Conservation (phyloP, 2,888 invertebrate genomes). For the Leptarthrus brevirostris region DNA sequence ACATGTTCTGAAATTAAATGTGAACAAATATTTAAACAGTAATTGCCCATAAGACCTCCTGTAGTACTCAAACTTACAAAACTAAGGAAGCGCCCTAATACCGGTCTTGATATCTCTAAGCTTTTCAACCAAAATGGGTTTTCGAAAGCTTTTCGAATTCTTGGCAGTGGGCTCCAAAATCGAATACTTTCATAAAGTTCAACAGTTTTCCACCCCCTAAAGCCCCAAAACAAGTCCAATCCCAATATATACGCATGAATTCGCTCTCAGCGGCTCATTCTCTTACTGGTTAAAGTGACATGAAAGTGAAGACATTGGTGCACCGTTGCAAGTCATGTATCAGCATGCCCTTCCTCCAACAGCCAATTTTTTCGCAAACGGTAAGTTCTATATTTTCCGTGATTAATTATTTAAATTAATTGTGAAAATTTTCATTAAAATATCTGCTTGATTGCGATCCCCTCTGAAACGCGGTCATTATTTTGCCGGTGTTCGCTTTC, state of each 20-base stretch:
- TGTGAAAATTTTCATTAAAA: too few species aligned
- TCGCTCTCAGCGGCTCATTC: constrained; percentile 63
- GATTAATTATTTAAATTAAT: not conserved
- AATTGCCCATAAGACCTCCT: too few species aligned
- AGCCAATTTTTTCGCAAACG: constrained; percentile 65
- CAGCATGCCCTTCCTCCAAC: constrained; percentile 68
- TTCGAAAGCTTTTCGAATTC: too few species aligned
- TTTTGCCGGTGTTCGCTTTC: constrained; percentile 10
- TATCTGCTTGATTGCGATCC: too few species aligned
- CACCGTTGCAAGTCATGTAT: constrained; percentile 68
- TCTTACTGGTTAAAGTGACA: constrained; percentile 68
- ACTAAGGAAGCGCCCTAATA: too few species aligned
- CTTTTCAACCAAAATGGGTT: too few species aligned
- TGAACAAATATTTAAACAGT: too few species aligned
- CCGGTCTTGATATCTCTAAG: too few species aligned
- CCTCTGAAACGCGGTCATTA: not conserved
- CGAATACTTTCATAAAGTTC: not conserved
- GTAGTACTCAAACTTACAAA: too few species aligned
- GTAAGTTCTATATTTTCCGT: too few species aligned
- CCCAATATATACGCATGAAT: constrained; percentile 62
- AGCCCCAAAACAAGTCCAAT: not conserved
- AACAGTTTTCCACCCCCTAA: constrained; percentile 39
- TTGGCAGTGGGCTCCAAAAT: constrained; percentile 9
- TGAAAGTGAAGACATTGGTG: constrained; percentile 67
- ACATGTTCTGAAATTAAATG: too few species aligned